Evolutionary conservation across 1,140 invertebrate species (phyloP), one percentile per base, ranked within the genome.

Genomic region (Brachionus calyciflorus): DNA sequence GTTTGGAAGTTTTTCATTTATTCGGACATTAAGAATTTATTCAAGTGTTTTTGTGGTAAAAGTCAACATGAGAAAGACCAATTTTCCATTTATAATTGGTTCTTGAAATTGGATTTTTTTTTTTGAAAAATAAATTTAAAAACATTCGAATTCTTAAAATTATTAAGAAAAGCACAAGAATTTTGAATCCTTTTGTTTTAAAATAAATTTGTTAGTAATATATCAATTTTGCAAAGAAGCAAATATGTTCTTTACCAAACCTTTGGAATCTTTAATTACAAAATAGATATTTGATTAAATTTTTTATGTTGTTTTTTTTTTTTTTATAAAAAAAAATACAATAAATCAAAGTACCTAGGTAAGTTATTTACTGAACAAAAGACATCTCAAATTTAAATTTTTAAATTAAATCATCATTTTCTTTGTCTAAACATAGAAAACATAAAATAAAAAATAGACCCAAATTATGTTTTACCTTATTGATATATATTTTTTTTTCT

Each of bases 331-430:
- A 37, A 37, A 37, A 60, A 60, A 3, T 37, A 37, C 19, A 60
- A 60, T 60, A 60, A 60, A 41, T 60, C 55, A 60, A 60, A 60
- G 19, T 37, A 37, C 3, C 33, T 28, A 33, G 53, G 28, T 60
- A 17, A 60, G 17, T 60, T 60, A 33, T 60, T 60, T 19, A 19
- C 33, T 40, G 55, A 40, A 33, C 55, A 37, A 55, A 37, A 60
- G 55, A 60, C 55, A 60, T 60, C 37, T 60, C 4, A 37, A 60
- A 37, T 60, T 33, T 21, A 55, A 33, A 33, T 37, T 60, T 33
- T 33, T 33, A 37, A 60, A 60, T 60, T 60, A 60, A 60, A 60
- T 60, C 55, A 60, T 60, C 55, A 60, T 21, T 37, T 33, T 60
- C 30, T 37, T n/a, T n/a, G n/a, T n/a, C n/a, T n/a, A n/a, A n/a